Conservation (phyloP, 1,140 invertebrate genomes). For the Physella acuta region DNA sequence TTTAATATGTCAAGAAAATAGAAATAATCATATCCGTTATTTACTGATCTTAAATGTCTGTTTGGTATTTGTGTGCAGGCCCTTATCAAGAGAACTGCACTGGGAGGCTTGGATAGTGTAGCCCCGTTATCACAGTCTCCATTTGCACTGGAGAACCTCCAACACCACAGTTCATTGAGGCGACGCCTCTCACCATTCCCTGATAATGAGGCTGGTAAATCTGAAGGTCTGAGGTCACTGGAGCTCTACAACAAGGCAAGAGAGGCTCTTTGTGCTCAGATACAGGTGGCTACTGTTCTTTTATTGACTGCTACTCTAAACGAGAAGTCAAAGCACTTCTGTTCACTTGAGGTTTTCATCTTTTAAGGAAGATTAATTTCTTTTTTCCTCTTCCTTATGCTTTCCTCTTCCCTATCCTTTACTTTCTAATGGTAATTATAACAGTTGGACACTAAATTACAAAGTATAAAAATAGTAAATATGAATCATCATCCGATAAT, state of each 20-base stretch:
- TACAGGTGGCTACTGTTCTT: slow-evolving; percentile 43
- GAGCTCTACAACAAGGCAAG: slow-evolving; percentile 64
- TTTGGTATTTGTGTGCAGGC: slow-evolving; percentile 55
- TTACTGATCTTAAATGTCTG: no score
- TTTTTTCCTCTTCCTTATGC: no score
- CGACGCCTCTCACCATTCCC: slow-evolving; percentile 71
- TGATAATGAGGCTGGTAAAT: slow-evolving; percentile 31
- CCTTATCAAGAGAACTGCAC: slow-evolving; percentile 51
- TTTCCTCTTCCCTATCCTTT: no score
- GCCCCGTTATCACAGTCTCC: slow-evolving; percentile 54
- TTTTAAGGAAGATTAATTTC: no score
- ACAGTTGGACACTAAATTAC: no score
- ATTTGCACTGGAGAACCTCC: slow-evolving; percentile 56
- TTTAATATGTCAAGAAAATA: neutral
- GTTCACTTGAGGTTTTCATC: no score
- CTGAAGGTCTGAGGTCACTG: slow-evolving; percentile 41
- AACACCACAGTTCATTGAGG: slow-evolving; percentile 64
- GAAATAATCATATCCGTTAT: neutral
- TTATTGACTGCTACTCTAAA: no score
- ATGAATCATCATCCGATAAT: neutral
- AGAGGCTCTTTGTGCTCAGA: slow-evolving; percentile 65
- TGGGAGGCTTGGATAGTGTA: slow-evolving; percentile 43
- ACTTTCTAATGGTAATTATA: no score
- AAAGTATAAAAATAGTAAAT: no score
- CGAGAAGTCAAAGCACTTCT: no score